Evolutionary conservation across 2,113 vertebrate genomes (phyloP).

Genomic region (Trinectes maculatus): DNA sequence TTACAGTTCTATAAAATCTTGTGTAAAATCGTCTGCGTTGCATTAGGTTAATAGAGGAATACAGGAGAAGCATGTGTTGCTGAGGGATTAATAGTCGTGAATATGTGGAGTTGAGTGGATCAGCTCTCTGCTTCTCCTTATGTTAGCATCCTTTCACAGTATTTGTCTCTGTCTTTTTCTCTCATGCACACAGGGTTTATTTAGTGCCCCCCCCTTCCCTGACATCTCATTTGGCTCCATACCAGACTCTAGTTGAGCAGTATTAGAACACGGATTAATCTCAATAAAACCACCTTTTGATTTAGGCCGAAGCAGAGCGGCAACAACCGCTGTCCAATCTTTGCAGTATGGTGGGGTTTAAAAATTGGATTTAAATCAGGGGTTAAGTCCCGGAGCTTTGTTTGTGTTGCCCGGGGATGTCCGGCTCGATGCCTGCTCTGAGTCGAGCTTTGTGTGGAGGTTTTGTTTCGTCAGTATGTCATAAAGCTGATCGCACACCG

Average conservation of each 20-base stretch:
- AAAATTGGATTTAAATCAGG: constrained; percentile 65
- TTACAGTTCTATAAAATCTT: too few species aligned
- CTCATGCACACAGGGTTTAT: neutral
- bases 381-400: constrained; percentile 64
- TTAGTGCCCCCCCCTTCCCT: neutral
- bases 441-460: constrained; percentile 46
- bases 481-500: constrained; percentile 54
- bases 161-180: constrained; percentile 8
- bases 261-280: constrained; percentile 52
- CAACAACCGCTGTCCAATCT: constrained; percentile 55
- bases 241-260: constrained; percentile 35
- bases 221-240: constrained; percentile 39
- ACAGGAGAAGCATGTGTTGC: constrained; percentile 5
- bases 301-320: constrained; percentile 22
- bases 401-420: constrained; percentile 65
- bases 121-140: constrained; percentile 14
- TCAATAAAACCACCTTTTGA: constrained; percentile 56
- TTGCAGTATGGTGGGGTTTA: constrained; percentile 45
- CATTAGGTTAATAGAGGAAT: neutral
- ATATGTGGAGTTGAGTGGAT: constrained; percentile 24
- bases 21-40: too few species aligned
- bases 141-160: constrained; percentile 14
- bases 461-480: constrained; percentile 63
- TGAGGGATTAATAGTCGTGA: constrained; percentile 36
- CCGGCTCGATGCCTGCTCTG: constrained; percentile 63